Evolutionary conservation across 2,888 invertebrate species (phyloP), one percentile per base, ranked within the genome.

Genomic region (Gymnocheta viridis): DNA sequence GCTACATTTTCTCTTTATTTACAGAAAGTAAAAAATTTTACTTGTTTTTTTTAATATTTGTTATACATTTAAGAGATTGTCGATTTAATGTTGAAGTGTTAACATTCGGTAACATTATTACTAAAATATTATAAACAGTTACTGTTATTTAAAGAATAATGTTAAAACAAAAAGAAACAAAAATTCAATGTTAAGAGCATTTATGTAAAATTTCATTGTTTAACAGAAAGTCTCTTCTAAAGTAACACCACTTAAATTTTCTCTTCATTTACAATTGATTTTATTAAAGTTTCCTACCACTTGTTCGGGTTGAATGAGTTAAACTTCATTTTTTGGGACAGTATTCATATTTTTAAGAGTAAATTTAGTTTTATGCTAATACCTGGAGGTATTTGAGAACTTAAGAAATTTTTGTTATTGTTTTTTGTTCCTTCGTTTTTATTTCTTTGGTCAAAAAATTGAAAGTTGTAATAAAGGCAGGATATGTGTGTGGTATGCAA

Each of bases 381-480:
- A 51, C 19, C 69, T 78, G 41, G 7, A 51, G 35, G 41, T 22
- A 38, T 49, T 69, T 32, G 22, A 17, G 14, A 22, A 51, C 22
- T 70, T 41, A 12, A 27, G 49, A 7, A 3, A 17, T n/a, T 29
- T 35, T 32, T 5, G n/a, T n/a, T n/a, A n/a, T n/a, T n/a, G n/a
- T n/a, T 5, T 38, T 7, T 12, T 4, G 24, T 49, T 38, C 14
- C 1, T 0, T 24, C 10, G 5, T 27, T 67, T 54, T n/a, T 60
- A 44, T 67, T 47, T 32, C 12, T 67, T 69, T 67, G 73, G 41
- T 38, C 64, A 51, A 35, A 56, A 81, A 81, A 81, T 44, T 17
- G 76, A 81, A 81, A 72, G 77, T 77, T 67, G 49, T 70, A 44
- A 56, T 66, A 51, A 4, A 44, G 41, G 67, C 67, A 51, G 67